Percentiles rank a stretch among this genome's conserved stretches.
Evolutionary conservation across 2,888 invertebrate species (phyloP).

Genomic region (Campoplex capitator): DNA sequence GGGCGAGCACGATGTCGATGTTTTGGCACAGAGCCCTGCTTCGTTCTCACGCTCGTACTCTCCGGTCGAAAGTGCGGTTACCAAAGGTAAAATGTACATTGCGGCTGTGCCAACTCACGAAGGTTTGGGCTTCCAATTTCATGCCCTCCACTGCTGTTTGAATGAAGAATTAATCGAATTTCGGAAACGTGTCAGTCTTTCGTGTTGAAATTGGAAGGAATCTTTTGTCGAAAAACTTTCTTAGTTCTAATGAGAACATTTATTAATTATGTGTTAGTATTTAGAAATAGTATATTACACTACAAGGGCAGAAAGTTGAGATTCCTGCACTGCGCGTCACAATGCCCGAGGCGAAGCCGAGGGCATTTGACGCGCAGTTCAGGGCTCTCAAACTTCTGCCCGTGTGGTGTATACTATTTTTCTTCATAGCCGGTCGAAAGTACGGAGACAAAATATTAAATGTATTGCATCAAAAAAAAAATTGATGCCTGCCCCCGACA

Average conservation of each 20-base stretch:
- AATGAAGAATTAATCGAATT: conserved; percentile 60
- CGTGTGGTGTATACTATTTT: too few species aligned
- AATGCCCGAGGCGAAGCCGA: too few species aligned
- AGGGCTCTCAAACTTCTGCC: too few species aligned
- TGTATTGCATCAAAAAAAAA: too few species aligned
- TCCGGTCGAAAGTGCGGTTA: conserved; percentile 51
- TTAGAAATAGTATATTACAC: too few species aligned
- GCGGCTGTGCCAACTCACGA: conserved; percentile 57
- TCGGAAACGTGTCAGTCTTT: conserved; percentile 31
- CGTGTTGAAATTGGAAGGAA: conserved; percentile 23
- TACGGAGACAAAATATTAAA: too few species aligned
- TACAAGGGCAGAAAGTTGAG: too few species aligned
- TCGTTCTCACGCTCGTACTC: conserved; percentile 27
- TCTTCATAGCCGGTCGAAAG: too few species aligned
- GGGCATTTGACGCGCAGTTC: too few species aligned
- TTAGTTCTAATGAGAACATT: background rate
- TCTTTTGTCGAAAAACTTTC: background rate
- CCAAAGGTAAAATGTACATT: conserved; percentile 53
- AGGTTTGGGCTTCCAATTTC: conserved; percentile 48
- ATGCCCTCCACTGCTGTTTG: conserved; percentile 45
- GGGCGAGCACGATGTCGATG: conserved; percentile 50
- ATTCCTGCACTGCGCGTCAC: too few species aligned
- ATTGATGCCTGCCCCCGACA: too few species aligned
- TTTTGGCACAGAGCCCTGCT: conserved; percentile 58
- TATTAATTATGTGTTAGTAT: background rate